These are phyloP conservation scores for Anhinga rufa DNA, from an alignment of 2,113 vertebrate genomes.

Conservation along the genomic window DNA sequence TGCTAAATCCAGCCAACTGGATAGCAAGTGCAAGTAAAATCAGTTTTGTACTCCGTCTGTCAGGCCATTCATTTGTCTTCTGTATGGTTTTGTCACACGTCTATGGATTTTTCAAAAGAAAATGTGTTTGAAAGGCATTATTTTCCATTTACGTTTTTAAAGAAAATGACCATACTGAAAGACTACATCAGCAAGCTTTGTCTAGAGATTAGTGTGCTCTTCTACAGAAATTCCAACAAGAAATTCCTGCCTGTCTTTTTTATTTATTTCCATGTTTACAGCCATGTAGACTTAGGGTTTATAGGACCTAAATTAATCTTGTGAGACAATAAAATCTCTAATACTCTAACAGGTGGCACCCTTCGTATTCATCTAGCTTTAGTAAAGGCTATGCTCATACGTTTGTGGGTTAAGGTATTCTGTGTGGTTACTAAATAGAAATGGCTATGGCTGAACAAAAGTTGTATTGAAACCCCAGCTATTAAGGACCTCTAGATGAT, in stretches of 20 bases:
- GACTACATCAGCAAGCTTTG: background rate
- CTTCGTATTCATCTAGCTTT: background rate
- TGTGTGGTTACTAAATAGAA: background rate
- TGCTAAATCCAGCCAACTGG: background rate
- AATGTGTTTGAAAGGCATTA: background rate
- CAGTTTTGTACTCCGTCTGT: background rate
- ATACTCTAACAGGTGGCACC: background rate
- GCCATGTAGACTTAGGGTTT: background rate
- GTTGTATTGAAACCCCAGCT: background rate
- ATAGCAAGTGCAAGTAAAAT: background rate
- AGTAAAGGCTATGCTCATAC: background rate
- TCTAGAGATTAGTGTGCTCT: background rate
- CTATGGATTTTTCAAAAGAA: background rate
- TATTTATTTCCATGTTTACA: background rate
- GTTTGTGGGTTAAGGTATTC: background rate
- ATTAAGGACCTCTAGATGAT: background rate
- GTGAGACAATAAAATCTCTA: background rate
- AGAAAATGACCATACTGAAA: background rate
- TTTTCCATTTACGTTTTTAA: background rate
- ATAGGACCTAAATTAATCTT: background rate
- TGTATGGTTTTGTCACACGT: background rate
- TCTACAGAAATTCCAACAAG: background rate
- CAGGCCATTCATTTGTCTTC: background rate
- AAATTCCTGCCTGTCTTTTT: background rate
- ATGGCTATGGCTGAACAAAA: background rate